These are phyloP conservation scores for Dicrostonyx torquatus DNA, from an alignment of 2,797 vertebrate genomes.

Conservation along the genomic window DNA sequence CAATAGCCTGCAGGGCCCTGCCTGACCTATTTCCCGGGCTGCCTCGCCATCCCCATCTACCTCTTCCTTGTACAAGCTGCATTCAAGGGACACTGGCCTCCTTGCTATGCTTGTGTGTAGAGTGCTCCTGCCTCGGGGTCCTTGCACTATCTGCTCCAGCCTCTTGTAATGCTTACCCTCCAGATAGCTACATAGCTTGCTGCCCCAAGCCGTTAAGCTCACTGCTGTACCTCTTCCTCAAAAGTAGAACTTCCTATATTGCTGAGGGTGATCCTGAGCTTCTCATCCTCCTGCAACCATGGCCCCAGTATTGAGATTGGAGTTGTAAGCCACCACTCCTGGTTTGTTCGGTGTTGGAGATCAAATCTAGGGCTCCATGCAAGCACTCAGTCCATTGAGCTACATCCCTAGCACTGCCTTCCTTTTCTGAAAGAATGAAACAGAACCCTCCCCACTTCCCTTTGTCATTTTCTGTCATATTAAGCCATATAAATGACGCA, in stretches of 20 bases:
- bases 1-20: slow-evolving; percentile 26
- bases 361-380: background rate
- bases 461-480: background rate
- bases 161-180: background rate
- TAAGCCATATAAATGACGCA: background rate
- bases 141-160: slow-evolving; percentile 7
- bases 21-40: slow-evolving; percentile 14
- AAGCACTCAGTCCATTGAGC: background rate
- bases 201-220: background rate
- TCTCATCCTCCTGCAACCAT: background rate
- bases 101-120: background rate
- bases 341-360: background rate
- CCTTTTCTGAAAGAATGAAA: slow-evolving; percentile 35
- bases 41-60: background rate
- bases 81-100: background rate
- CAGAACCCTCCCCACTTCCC: background rate
- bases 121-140: background rate
- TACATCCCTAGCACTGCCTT: background rate
- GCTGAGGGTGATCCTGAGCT: background rate
- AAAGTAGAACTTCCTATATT: background rate
- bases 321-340: background rate
- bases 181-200: background rate
- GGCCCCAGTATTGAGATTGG: background rate
- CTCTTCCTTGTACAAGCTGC: background rate
- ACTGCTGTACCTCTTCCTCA: background rate